A percentile compares a stretch with the other conserved stretches of the same genome.
These are phyloP conservation scores for Siderastrea siderea DNA, from an alignment of 92 coral and sea anemone species.

Conservation along the genomic window DNA sequence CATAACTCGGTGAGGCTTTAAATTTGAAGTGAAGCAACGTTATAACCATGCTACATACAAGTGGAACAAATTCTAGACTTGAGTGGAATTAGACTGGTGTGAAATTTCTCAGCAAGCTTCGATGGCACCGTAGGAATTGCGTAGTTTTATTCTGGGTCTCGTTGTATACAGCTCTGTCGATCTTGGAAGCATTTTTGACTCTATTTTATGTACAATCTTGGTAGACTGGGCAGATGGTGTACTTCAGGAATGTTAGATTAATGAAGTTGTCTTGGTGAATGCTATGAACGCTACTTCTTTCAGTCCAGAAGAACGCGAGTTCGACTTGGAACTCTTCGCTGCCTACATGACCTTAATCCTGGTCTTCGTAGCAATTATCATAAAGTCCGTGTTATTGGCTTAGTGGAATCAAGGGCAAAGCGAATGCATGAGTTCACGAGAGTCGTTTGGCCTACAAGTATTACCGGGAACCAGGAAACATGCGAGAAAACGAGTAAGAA, in stretches of 20 bases:
- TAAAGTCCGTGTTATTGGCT: slow-evolving; percentile 80
- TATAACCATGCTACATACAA: not conserved
- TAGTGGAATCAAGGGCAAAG: not conserved
- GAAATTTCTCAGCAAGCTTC: not conserved
- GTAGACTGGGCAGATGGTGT: not conserved
- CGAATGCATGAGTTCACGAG: not conserved
- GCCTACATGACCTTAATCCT: slow-evolving; percentile 84
- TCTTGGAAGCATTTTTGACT: not conserved
- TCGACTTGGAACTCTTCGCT: slow-evolving; percentile 81
- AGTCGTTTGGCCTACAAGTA: not conserved
- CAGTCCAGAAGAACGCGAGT: slow-evolving; percentile 44
- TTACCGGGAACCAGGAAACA: not conserved
- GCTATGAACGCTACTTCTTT: slow-evolving; percentile 76
- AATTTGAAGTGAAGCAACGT: not conserved
- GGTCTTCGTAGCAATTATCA: slow-evolving; percentile 83
- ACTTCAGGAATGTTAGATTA: not conserved
- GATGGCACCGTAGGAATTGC: not conserved
- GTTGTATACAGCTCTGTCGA: not conserved
- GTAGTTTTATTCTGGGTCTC: not conserved
- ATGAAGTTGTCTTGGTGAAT: not conserved
- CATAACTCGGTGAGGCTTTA: not conserved
- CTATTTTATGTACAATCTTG: not conserved
- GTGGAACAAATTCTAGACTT: not conserved
- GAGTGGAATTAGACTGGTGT: not conserved
- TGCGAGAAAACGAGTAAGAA: not conserved